A percentile compares a stretch with the other conserved stretches of the same genome.
phyloP scores from a whole-genome alignment of 2,888 invertebrate genomes.

The Dasysyrphus tricinctus region DNA sequence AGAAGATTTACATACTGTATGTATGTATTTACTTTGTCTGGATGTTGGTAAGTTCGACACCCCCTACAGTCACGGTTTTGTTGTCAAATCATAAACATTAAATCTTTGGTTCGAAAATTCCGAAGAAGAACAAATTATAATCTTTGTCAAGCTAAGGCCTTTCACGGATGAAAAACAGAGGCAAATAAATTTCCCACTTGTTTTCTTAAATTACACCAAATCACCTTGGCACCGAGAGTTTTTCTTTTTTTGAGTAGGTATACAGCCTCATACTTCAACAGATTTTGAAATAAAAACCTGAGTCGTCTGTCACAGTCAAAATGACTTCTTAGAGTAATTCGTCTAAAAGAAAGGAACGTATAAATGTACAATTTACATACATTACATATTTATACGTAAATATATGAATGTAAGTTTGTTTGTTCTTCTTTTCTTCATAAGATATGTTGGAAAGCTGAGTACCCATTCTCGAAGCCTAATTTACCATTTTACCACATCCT shows the following conservation, averaged over 20 bases:
- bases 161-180: neutral
- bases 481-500: constrained; percentile 9
- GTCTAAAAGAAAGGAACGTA: neutral
- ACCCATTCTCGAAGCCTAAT: neutral
- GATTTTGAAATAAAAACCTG: neutral
- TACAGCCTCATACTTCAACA: neutral
- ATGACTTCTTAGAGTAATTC: constrained; percentile 4
- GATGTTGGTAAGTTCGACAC: too few species aligned
- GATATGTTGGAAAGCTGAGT: neutral
- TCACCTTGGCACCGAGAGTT: neutral
- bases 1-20: too few species aligned
- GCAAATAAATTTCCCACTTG: neutral
- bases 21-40: too few species aligned
- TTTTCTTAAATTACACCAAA: neutral
- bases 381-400: too few species aligned
- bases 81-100: neutral
- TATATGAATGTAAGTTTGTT: neutral
- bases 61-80: too few species aligned
- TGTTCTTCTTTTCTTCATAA: neutral
- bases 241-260: neutral
- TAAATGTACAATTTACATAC: too few species aligned
- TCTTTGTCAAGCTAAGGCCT: neutral
- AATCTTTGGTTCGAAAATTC: neutral
- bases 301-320: constrained; percentile 7
- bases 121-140: neutral